A percentile compares a stretch with the other conserved stretches of the same genome.
Conservation (phyloP, 2,797 vertebrate species). For the Neosalanx taihuensis region DNA sequence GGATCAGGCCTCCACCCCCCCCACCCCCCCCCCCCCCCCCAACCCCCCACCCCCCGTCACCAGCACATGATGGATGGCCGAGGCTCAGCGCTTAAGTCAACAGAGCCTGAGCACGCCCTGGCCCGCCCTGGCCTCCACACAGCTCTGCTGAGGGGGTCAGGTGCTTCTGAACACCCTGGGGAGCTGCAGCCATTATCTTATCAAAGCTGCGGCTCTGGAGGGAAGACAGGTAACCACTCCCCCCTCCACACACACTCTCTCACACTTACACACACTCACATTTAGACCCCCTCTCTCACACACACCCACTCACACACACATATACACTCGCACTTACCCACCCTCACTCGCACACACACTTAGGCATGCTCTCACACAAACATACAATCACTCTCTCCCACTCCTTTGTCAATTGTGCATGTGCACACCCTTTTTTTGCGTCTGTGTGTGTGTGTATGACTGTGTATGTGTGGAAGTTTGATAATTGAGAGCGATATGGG, state of each 20-base stretch:
- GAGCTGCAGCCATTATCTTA: conserved; percentile 70
- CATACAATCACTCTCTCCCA: background rate
- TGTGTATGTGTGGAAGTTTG: background rate
- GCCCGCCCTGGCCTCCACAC: conserved; percentile 61
- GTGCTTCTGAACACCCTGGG: conserved; percentile 61
- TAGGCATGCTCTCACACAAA: no score
- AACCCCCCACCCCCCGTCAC: conserved; percentile 59
- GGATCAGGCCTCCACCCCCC: conserved; percentile 61
- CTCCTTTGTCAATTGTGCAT: conserved; percentile 13
- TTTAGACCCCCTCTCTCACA: no score
- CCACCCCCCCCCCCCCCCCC: no score
- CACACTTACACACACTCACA: no score
- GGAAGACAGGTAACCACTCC: conserved; percentile 14
- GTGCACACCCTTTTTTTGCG: background rate
- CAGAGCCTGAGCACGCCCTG: conserved; percentile 74
- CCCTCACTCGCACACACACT: no score
- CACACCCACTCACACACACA: no score
- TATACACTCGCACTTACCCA: no score
- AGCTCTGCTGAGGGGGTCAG: conserved; percentile 75
- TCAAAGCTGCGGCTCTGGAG: conserved; percentile 45
- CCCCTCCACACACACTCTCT: conserved; percentile 8
- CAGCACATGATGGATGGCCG: conserved; percentile 76
- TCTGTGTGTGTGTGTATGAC: background rate
- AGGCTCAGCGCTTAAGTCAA: conserved; percentile 78
- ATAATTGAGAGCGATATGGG: conserved; percentile 1